Base-by-base conservation (phyloP, 30 jellyfish, hydroid and myxozoan genomes). In the Catostylus mosaicus region DNA sequence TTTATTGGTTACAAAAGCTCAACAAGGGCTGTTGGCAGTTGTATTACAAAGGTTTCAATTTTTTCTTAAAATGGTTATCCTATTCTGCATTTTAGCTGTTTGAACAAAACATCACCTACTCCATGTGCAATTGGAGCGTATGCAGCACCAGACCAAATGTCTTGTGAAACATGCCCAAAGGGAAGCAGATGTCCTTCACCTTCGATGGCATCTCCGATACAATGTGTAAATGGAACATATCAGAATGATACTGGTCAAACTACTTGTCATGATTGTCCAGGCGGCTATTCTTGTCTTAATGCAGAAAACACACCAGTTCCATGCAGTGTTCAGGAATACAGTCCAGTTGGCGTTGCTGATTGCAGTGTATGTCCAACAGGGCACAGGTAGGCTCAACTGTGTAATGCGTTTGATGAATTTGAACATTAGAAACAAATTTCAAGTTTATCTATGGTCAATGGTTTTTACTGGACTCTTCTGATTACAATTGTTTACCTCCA, bases 71-170 rank as follows among this genome's bases (percentile, higher is more conserved):
- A n/a, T n/a, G n/a, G n/a, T n/a, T n/a, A n/a, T n/a, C n/a, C n/a
- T n/a, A n/a, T n/a, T n/a, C n/a, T n/a, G n/a, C n/a, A n/a, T 78
- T 86, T 16, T 61, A 93, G 98, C 30, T 92, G 98, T 67, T 84
- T 77, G 8, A 93, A 91, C 86, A 79, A 71, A 14, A 66, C 59
- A 3, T 31, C 76, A 29, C 96, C 98, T 38, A 73, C 26, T 30
- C 81, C 89, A 26, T 93, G 98, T 69, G 3, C 63, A 1, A 56
- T 57, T 61, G 97, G 99, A 33, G 27, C 86, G n/a, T 78, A 73
- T 40, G 91, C 89, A 10, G 62, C 97, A 30, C 71, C 80, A 0
- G 96, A 88, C 67, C 67, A 60, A 22, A 20, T 75, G 68, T 43
- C 78, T 30, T 94, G 99, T 68, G 74, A 1, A 11, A 78, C 77